Evolutionary conservation across 2,113 vertebrate genomes (phyloP).

Genomic region (Dipodomys merriami): DNA sequence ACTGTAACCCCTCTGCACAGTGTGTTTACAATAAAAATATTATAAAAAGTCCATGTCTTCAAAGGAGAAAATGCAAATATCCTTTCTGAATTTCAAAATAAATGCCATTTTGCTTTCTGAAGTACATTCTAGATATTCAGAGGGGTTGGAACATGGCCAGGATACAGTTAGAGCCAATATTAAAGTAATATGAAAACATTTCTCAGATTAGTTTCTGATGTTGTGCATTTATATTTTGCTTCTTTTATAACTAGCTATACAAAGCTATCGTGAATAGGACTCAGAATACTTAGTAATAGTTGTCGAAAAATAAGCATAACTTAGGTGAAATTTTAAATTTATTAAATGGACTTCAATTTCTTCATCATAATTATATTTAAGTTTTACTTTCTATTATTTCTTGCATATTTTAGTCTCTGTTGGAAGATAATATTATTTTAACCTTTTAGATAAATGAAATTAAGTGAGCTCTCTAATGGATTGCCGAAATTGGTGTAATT

Average conservation of each 20-base stretch:
- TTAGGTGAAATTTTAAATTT: not conserved
- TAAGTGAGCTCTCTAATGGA: not conserved
- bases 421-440: not conserved
- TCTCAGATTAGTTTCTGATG: conserved; percentile 80
- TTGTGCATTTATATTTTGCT: conserved; percentile 55
- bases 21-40: too few species aligned
- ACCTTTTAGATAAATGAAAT: not conserved
- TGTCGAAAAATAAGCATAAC: not conserved
- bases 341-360: not conserved
- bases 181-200: conserved; percentile 72
- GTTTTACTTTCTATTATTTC: not conserved
- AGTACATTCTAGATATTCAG: conserved; percentile 78
- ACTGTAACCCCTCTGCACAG: too few species aligned
- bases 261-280: conserved; percentile 59
- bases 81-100: not conserved
- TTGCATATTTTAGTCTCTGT: conserved; percentile 24
- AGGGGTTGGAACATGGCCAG: conserved; percentile 65
- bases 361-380: conserved; percentile 69
- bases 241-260: conserved; percentile 45
- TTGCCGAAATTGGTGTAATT: not conserved
- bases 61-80: too few species aligned
- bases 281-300: conserved; percentile 66
- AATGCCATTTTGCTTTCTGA: conserved; percentile 72
- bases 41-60: too few species aligned
- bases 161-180: conserved; percentile 55